Percentiles rank a stretch among this genome's conserved stretches.
Evolutionary conservation across 2,888 invertebrate genomes (phyloP).

Genomic region (Helobdella robusta): DNA sequence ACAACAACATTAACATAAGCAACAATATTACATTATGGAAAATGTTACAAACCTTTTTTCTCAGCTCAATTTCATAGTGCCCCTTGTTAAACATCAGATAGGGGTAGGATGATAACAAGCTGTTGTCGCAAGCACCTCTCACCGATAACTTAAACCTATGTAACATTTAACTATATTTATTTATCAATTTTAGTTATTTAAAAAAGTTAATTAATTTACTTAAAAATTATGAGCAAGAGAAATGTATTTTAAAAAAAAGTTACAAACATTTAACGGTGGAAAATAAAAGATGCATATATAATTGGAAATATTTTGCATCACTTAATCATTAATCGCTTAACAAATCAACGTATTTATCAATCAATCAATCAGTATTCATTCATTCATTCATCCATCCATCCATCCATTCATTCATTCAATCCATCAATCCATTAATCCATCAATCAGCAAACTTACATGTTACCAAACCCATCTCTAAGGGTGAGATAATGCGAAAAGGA

Average conservation of each 20-base stretch:
- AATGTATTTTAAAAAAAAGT: no score
- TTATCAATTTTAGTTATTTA: no score
- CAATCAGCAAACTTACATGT: neutral
- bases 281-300: neutral
- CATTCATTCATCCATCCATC: neutral
- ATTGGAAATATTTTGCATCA: neutral
- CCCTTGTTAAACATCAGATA: slow-evolving; percentile 46
- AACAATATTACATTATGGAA: no score
- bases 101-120: slow-evolving; percentile 44
- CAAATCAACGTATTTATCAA: no score
- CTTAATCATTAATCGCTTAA: neutral
- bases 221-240: no score
- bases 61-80: slow-evolving; percentile 49
- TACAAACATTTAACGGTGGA: no score
- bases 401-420: neutral
- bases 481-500: slow-evolving; percentile 2
- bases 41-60: no score
- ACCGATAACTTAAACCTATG: slow-evolving; percentile 43
- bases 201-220: no score
- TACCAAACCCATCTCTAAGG: slow-evolving; percentile 15
- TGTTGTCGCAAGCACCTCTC: slow-evolving; percentile 48
- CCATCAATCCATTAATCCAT: neutral
- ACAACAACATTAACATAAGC: no score
- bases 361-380: neutral
- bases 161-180: no score